Percentiles rank a stretch among this genome's conserved stretches.
Evolutionary conservation across 2,888 invertebrate genomes (phyloP).

Genomic region (Argyresthia goedartella): DNA sequence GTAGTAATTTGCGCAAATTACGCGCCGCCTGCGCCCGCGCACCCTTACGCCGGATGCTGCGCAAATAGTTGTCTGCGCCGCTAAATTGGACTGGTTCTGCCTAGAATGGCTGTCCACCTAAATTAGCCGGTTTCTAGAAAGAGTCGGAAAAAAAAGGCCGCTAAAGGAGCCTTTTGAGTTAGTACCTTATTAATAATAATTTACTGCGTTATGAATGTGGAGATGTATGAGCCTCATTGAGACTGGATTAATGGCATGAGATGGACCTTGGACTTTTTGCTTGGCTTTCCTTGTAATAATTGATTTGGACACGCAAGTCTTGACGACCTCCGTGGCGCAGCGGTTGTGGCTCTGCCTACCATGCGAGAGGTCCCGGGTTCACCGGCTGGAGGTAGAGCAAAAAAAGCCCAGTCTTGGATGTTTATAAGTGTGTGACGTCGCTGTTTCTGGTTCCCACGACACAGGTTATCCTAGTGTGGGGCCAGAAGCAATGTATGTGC

Average conservation of each 20-base stretch:
- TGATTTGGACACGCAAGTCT: conserved; percentile 7
- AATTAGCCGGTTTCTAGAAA: conserved; percentile 2
- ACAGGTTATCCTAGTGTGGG: no score
- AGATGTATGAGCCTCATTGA: not conserved
- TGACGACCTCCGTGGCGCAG: no score
- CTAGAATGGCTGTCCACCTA: not conserved
- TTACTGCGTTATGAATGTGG: not conserved
- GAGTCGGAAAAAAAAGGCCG: not conserved
- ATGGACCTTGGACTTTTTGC: not conserved
- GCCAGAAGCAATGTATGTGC: no score
- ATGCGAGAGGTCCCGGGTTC: no score
- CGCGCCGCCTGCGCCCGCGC: not conserved
- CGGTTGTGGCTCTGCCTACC: no score
- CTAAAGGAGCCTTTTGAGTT: conserved; percentile 1
- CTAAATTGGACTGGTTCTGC: not conserved
- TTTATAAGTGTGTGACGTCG: no score
- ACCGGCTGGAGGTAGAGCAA: no score
- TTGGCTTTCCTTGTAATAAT: conserved; percentile 10
- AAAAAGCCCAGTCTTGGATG: no score
- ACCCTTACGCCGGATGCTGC: not conserved
- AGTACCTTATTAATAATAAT: not conserved
- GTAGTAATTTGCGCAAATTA: conserved; percentile 3
- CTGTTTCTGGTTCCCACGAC: no score
- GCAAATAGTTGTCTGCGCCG: not conserved
- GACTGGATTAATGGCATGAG: not conserved